Conservation (phyloP, 2,113 vertebrate genomes). For the Phainopepla nitens region DNA sequence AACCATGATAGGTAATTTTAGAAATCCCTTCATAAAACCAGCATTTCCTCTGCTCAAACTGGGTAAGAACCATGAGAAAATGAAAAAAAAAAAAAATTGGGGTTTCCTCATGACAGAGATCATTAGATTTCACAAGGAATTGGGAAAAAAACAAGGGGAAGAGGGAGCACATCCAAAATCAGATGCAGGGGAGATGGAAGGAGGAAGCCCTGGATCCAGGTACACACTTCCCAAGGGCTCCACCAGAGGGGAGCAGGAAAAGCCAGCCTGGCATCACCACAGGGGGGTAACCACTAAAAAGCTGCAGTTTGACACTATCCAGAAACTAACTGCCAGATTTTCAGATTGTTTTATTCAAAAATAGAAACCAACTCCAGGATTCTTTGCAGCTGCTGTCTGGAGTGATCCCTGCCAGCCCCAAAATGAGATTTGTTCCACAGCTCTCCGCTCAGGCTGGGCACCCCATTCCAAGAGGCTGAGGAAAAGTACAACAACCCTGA, state of each 20-base stretch:
- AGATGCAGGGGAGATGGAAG: not conserved
- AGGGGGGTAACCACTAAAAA: not conserved
- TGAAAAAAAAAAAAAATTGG: rapidly evolving
- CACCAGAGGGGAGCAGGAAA: not conserved
- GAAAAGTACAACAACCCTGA: not conserved
- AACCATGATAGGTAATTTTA: not conserved
- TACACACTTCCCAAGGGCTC: not conserved
- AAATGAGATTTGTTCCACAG: not conserved
- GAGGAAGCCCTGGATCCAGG: not conserved
- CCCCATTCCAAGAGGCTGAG: not conserved
- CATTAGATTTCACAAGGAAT: not conserved
- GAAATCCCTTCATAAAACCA: not conserved
- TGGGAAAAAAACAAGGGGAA: not conserved
- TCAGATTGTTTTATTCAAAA: not conserved
- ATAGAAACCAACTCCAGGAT: not conserved
- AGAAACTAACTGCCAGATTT: not conserved
- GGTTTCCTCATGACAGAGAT: not conserved
- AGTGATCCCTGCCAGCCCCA: not conserved
- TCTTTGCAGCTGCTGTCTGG: not conserved
- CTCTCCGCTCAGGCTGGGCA: not conserved
- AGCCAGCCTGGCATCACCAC: not conserved
- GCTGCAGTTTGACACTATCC: not conserved
- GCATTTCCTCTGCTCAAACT: not conserved
- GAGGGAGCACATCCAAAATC: not conserved
- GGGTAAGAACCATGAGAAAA: not conserved